phyloP scores from a whole-genome alignment of 1,140 invertebrate species.

The Onthophagus taurus region DNA sequence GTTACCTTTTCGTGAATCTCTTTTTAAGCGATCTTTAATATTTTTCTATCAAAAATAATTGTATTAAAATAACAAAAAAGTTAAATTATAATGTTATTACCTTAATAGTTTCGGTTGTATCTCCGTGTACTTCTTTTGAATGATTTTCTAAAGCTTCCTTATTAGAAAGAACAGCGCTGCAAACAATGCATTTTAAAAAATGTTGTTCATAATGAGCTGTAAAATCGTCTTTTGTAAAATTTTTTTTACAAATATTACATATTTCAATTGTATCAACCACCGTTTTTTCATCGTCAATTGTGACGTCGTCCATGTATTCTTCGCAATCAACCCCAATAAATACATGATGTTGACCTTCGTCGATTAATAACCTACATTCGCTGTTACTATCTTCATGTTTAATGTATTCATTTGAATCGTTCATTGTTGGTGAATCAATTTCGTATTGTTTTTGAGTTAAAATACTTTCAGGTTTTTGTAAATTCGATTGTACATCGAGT shows the following conservation, averaged over 20 bases:
- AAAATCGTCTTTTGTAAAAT: conserved; percentile 38
- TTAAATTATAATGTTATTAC: conserved; percentile 7
- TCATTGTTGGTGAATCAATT: too few species aligned
- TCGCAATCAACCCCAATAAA: background rate
- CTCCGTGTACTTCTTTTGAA: conserved; percentile 36
- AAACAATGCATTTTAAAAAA: conserved; percentile 40
- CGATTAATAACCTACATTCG: conserved; percentile 15
- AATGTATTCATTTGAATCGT: conserved; percentile 3
- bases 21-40: conserved; percentile 4
- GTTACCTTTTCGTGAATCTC: conserved; percentile 5
- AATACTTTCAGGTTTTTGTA: too few species aligned
- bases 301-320: background rate
- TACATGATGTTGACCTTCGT: conserved; percentile 5
- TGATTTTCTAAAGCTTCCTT: conserved; percentile 39
- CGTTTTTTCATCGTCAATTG: background rate
- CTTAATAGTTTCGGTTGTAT: conserved; percentile 14
- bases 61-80: background rate
- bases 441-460: too few species aligned
- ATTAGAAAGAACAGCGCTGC: conserved; percentile 40
- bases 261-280: too few species aligned
- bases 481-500: too few species aligned
- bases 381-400: conserved; percentile 21
- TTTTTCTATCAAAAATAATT: conserved; percentile 2
- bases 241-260: conserved; percentile 46
- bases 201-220: conserved; percentile 43